A percentile compares a stretch with the other conserved stretches of the same genome.
These are phyloP conservation scores for Chrosomus eos DNA, from an alignment of 2,797 vertebrate species.

Conservation along the genomic window DNA sequence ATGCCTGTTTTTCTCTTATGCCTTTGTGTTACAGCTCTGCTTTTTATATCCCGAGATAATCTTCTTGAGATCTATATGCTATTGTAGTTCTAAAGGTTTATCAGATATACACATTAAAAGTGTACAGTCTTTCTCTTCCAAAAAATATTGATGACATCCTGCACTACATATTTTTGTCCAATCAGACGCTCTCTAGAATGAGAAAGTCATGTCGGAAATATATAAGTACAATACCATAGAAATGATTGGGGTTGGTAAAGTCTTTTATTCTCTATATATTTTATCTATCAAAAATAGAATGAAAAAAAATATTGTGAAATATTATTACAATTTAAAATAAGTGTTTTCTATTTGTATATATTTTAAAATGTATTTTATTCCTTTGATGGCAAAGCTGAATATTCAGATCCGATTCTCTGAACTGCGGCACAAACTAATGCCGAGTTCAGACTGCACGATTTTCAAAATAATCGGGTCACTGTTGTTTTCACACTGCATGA, in stretches of 20 bases:
- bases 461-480: too few relatives aligned
- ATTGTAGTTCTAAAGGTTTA: neutral
- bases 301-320: neutral
- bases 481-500: too few relatives aligned
- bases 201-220: neutral
- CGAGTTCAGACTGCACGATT: too few relatives aligned
- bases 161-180: neutral
- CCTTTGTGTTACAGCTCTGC: constrained; percentile 33
- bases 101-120: neutral
- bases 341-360: neutral
- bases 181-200: neutral
- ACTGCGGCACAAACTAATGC: too few relatives aligned
- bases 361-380: neutral
- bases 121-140: neutral
- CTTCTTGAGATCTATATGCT: neutral
- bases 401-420: neutral
- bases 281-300: neutral
- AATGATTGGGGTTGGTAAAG: neutral
- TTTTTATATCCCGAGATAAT: constrained; percentile 11
- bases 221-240: neutral
- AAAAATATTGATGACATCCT: neutral
- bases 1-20: constrained; percentile 50
- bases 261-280: neutral
- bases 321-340: neutral
- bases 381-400: neutral